Percentiles rank a stretch among this genome's conserved stretches.
These are phyloP conservation scores for Eilema griseolum DNA, from an alignment of 2,888 invertebrate genomes.

Conservation along the genomic window DNA sequence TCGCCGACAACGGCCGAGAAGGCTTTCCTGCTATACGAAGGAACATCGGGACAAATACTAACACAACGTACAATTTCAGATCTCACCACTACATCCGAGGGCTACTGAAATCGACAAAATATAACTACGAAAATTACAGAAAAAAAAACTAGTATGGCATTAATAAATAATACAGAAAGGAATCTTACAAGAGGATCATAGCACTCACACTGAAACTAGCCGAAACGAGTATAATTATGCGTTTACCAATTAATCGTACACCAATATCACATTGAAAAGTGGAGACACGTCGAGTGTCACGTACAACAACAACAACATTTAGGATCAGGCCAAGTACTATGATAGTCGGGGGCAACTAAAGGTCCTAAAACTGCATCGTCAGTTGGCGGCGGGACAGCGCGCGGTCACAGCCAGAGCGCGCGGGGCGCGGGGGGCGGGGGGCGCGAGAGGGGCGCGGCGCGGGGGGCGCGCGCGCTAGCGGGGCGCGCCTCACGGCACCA, in stretches of 20 bases:
- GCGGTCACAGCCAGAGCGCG: conserved; percentile 12
- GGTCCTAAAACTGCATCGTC: conserved; percentile 41
- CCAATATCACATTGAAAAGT: conserved; percentile 32
- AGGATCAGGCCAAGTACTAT: conserved; percentile 61
- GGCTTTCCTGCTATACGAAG: not conserved
- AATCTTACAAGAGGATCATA: conserved; percentile 51
- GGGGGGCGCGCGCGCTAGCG: conserved; percentile 35
- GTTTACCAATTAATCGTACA: conserved; percentile 27
- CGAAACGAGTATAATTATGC: conserved; percentile 39
- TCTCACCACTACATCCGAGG: not conserved
- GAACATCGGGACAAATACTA: not conserved
- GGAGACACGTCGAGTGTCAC: not conserved
- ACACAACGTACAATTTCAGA: not conserved
- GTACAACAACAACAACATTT: conserved; percentile 22
- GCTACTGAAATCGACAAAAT: conserved; percentile 1
- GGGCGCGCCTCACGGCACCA: conserved; percentile 84
- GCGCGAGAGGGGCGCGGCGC: conserved; percentile 30
- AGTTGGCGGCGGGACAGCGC: not conserved
- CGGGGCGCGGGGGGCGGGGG: conserved; percentile 33
- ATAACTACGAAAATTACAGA: conserved; percentile 28
- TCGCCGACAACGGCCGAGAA: not conserved
- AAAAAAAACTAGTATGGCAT: conserved; percentile 26
- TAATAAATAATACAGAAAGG: conserved; percentile 38
- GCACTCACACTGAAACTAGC: conserved; percentile 60
- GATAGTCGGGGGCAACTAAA: conserved; percentile 41